Evolutionary conservation across 2,797 vertebrate species (phyloP).

Genomic region (Semaprochilodus insignis): DNA sequence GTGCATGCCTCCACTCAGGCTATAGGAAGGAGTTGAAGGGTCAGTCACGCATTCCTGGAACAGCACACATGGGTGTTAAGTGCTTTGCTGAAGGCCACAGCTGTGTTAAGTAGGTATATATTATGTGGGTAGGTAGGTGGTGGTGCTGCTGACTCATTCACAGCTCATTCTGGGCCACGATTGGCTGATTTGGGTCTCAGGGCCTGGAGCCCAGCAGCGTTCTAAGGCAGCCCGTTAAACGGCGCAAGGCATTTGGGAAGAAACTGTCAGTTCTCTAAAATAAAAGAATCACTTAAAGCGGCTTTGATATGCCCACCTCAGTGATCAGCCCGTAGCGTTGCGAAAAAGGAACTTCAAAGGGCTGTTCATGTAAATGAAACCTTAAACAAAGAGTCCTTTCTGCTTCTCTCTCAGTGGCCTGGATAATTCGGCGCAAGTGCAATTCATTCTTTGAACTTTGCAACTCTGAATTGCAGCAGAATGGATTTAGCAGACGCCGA

Average conservation of each 20-base stretch:
- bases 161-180: not conserved
- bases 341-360: conserved; percentile 13
- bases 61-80: not conserved
- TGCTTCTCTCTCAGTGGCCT: not conserved
- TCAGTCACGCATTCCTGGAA: not conserved
- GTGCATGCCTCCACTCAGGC: not conserved
- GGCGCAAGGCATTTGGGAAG: conserved; percentile 1
- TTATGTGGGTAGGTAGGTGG: not conserved
- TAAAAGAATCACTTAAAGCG: conserved; percentile 5
- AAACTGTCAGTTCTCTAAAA: conserved; percentile 6
- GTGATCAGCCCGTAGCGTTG: not conserved
- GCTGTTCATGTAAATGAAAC: conserved; percentile 12
- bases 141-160: conserved; percentile 1
- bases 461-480: conserved; percentile 4
- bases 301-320: conserved; percentile 15
- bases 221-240: not conserved
- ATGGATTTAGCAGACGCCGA: conserved; percentile 1
- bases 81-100: not conserved
- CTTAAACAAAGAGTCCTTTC: conserved; percentile 22
- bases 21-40: not conserved
- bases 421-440: not conserved
- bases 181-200: not conserved
- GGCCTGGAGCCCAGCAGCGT: not conserved
- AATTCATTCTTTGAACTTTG: conserved; percentile 15
- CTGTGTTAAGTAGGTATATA: conserved; percentile 4